Conservation (phyloP, 2,113 vertebrate genomes). For the Sardina pilchardus region DNA sequence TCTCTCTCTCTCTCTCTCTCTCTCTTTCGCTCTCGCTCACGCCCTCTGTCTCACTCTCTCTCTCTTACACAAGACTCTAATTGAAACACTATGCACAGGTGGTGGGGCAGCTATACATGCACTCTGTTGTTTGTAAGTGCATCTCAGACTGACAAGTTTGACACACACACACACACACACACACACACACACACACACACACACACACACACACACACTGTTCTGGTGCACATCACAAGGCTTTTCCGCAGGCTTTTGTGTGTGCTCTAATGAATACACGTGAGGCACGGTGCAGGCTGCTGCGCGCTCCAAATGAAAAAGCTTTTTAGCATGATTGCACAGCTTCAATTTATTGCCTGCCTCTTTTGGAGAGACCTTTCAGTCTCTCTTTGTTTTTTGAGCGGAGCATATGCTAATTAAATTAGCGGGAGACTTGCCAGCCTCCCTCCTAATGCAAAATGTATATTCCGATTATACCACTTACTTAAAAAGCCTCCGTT, state of each 20-base stretch:
- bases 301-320: background rate
- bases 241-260: background rate
- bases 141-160: too few relatives aligned
- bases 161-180: background rate
- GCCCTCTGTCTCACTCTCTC: background rate
- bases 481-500: background rate
- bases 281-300: background rate
- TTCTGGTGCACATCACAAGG: background rate
- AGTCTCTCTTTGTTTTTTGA: background rate
- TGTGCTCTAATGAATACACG: background rate
- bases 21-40: too few relatives aligned
- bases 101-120: background rate
- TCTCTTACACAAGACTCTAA: background rate
- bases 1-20: too few relatives aligned
- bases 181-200: background rate
- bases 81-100: background rate
- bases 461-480: slow-evolving; percentile 1
- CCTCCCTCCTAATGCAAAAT: background rate
- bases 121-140: background rate
- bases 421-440: background rate
- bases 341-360: slow-evolving; percentile 10
- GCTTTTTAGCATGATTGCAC: slow-evolving; percentile 20
- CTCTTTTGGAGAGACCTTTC: background rate
- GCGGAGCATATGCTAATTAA: background rate
- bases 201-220: background rate